Base-by-base conservation (phyloP, 2,888 invertebrate species). In the Perithous albicinctus region DNA sequence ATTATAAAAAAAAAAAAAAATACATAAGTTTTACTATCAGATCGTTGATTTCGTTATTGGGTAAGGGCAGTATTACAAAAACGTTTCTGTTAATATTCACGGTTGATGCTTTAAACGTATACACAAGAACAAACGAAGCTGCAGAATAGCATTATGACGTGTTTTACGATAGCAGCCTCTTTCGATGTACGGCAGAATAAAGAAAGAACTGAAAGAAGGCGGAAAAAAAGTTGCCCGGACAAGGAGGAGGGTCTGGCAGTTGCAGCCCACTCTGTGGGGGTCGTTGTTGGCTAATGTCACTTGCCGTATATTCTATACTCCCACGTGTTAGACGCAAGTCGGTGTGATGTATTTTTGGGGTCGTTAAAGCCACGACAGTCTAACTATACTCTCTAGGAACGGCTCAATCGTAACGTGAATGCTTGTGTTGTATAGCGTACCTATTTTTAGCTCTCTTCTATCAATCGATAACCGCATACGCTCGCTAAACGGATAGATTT, bases 131-230 rank as follows among this genome's bases (percentile, higher is more conserved):
- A 66, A 73, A 41, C 46, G 41, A 51, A 72, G 59, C 64, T 78
- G 43, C 43, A 15, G 43, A n/a, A 43, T 64, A 66, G 59, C 66
- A 73, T 78, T 78, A 73, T 78, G 66, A 72, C 78, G 63, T 66
- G 73, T 51, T 78, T 73, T 73, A 73, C 73, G 66, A 66, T 7
- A 63, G 23, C 12, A 12, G 63, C 5, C 38, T 26, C 63, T 41
- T 10, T 12, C 26, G 23, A 4, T 18, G 20, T 20, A 35, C 20
- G 32, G 32, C 32, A 18, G 5, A 38, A 35, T 18, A 8, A 10
- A 15, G 23, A 3, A 12, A 54, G 3, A 18, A 61, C 20, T 7
- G 18, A 35, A 5, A 15, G 15, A 23, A 32, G 15, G 35, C 32
- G 29, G 15, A n/a, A n/a, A n/a, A n/a, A n/a, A n/a, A n/a, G n/a